A percentile compares a stretch with the other conserved stretches of the same genome.
These are phyloP conservation scores for Corythaixoides concolor DNA, from an alignment of 2,113 vertebrate genomes.

Conservation along the genomic window DNA sequence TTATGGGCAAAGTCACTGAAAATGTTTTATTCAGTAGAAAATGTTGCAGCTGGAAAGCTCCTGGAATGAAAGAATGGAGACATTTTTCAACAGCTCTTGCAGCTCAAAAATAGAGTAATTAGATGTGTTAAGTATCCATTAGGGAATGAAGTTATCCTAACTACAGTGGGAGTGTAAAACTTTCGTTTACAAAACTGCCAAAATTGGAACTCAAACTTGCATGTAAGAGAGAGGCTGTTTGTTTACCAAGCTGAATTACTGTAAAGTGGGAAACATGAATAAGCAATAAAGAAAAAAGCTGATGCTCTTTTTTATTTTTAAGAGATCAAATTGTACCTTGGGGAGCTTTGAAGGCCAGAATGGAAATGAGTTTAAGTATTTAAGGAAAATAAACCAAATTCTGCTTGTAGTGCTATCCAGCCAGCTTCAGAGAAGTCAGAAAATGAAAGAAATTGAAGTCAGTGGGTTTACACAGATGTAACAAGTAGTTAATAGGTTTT, in stretches of 20 bases:
- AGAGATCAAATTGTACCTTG: slow-evolving; percentile 25
- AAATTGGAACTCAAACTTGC: slow-evolving; percentile 30
- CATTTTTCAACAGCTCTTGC: slow-evolving; percentile 46
- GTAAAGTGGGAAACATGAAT: slow-evolving; percentile 56
- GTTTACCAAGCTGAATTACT: slow-evolving; percentile 56
- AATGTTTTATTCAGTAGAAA: slow-evolving; percentile 66
- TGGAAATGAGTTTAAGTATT: slow-evolving; percentile 20
- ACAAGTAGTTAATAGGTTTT: background rate
- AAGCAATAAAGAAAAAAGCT: slow-evolving; percentile 53
- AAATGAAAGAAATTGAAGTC: background rate
- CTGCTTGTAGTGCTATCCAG: background rate
- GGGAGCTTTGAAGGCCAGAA: slow-evolving; percentile 36
- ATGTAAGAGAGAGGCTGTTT: slow-evolving; percentile 33
- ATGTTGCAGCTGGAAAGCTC: slow-evolving; percentile 43
- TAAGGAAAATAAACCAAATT: background rate
- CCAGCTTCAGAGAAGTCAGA: background rate
- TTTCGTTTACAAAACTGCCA: slow-evolving; percentile 62
- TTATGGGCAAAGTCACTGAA: slow-evolving; percentile 35
- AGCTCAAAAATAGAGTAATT: slow-evolving; percentile 63
- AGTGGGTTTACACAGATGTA: background rate
- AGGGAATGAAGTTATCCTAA: slow-evolving; percentile 54
- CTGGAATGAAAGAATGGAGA: slow-evolving; percentile 45
- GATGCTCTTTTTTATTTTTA: background rate
- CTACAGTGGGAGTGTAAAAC: slow-evolving; percentile 12
- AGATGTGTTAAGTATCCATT: slow-evolving; percentile 61